Evolutionary conservation across 2,888 invertebrate genomes (phyloP).

Genomic region (Euspilapteryx auroguttella): DNA sequence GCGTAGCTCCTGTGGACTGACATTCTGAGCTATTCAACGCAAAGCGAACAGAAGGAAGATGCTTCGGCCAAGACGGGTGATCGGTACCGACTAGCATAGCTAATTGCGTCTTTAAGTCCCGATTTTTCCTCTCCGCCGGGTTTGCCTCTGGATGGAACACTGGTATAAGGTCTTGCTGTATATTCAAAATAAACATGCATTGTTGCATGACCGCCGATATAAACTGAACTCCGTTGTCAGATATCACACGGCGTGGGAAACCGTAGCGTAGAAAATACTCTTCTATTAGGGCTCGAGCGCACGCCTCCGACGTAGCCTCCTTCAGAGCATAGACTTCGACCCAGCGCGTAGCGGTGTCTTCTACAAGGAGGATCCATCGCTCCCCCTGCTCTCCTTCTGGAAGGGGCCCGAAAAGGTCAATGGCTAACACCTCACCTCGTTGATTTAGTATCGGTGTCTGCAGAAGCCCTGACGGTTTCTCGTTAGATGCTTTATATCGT

Average conservation of each 20-base stretch:
- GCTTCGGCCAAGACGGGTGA: constrained; percentile 4
- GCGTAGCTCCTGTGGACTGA: neutral
- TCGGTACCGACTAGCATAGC: constrained; percentile 8
- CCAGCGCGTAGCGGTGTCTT: constrained; percentile 5
- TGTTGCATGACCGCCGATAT: constrained; percentile 16
- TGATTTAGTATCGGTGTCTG: constrained; percentile 9
- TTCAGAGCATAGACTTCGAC: constrained; percentile 7
- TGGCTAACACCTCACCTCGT: too few relatives aligned
- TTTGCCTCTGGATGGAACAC: constrained; percentile 8
- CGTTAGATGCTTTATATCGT: constrained; percentile 13
- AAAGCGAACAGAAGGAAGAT: neutral
- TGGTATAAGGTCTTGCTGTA: constrained; percentile 5
- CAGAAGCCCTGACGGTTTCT: constrained; percentile 14
- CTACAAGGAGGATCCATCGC: constrained; percentile 5
- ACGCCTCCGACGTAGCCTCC: constrained; percentile 3
- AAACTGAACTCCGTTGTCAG: constrained; percentile 18
- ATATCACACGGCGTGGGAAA: constrained; percentile 12
- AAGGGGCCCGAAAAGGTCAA: too few relatives aligned
- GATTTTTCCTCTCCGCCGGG: constrained; percentile 14
- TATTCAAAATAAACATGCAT: constrained; percentile 6
- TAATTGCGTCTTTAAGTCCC: constrained; percentile 11
- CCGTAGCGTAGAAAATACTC: too few relatives aligned
- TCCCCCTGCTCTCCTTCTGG: too few relatives aligned
- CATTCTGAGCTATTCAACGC: neutral
- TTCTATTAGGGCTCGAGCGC: constrained; percentile 4